Evolutionary conservation across 1,140 invertebrate species (phyloP), one percentile per base, ranked within the genome.

Genomic region (Ectropis grisescens): DNA sequence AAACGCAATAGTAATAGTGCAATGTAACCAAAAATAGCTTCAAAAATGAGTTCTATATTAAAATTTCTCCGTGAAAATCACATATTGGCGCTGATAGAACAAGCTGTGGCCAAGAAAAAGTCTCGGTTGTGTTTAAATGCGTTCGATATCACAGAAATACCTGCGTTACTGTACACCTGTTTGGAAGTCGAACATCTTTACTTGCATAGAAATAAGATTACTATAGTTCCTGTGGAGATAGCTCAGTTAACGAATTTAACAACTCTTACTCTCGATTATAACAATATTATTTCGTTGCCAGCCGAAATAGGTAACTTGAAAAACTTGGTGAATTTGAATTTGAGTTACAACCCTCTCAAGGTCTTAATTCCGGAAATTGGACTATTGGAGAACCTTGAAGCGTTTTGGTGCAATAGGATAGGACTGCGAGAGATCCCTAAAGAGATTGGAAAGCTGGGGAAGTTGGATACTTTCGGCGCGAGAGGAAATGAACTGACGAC

Each of bases 321-420:
- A 41, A 86, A 87, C 57, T 80, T 96, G 13, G 83, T 91, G 38
- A 92, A 87, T 45, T 82, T 96, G 27, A 94, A 96, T 65, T 74
- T 96, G 27, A 93, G 93, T 42, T 86, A 91, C 37, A 96, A 96
- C 71, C 91, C 89, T 43, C 85, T 96, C 13, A 78, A 74, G 29
- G 62, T 62, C 3, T 64, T 96, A 33, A 90, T 93, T 9, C 67
- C 85, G 8, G 83, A 87, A 52, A 88, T 96, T 46, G 89, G 88
- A 11, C 67, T 80, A n/a, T 88, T 95, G 49, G 83, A 76, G n/a
- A 84, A 86, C 35, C 67, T 96, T 33, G 93, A 94, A 67, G 87
- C 88, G 31, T 85, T 96, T 30, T 90, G 88, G 79, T 84, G 93
- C 32, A 89, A 90, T 51, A 83, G 83, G 33, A 89, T 71, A 57